Evolutionary conservation across 1,140 invertebrate species (phyloP).

Genomic region (Leptinotarsa texana): DNA sequence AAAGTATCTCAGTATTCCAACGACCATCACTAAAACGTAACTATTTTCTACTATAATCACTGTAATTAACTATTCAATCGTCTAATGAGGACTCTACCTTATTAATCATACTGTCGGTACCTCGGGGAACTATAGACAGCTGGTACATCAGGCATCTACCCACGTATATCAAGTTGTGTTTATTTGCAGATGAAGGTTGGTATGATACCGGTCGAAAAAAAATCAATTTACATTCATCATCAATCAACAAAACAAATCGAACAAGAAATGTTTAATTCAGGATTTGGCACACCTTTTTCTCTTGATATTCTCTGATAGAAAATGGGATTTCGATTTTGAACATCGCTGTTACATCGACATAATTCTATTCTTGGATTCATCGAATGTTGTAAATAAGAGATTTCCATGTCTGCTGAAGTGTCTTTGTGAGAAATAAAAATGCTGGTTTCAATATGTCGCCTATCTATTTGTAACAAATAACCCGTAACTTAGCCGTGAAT

Average conservation of each 20-base stretch:
- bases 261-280: not conserved
- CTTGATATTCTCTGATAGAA: too few relatives aligned
- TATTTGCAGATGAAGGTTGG: not conserved
- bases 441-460: too few relatives aligned
- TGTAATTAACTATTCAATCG: constrained; percentile 12
- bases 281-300: not conserved
- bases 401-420: too few relatives aligned
- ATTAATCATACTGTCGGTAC: constrained; percentile 23
- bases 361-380: too few relatives aligned
- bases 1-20: too few relatives aligned
- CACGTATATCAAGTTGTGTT: constrained; percentile 16
- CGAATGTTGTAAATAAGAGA: too few relatives aligned
- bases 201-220: not conserved
- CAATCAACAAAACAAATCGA: not conserved
- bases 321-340: too few relatives aligned
- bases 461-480: too few relatives aligned
- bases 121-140: constrained; percentile 12
- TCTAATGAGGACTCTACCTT: constrained; percentile 12
- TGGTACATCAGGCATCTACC: not conserved
- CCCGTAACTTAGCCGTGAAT: too few relatives aligned
- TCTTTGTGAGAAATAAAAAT: too few relatives aligned
- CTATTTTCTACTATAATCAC: constrained; percentile 3
- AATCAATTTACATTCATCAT: not conserved
- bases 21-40: too few relatives aligned
- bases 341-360: too few relatives aligned